phyloP scores from a whole-genome alignment of 2,113 vertebrate species.

The Etheostoma spectabile region DNA sequence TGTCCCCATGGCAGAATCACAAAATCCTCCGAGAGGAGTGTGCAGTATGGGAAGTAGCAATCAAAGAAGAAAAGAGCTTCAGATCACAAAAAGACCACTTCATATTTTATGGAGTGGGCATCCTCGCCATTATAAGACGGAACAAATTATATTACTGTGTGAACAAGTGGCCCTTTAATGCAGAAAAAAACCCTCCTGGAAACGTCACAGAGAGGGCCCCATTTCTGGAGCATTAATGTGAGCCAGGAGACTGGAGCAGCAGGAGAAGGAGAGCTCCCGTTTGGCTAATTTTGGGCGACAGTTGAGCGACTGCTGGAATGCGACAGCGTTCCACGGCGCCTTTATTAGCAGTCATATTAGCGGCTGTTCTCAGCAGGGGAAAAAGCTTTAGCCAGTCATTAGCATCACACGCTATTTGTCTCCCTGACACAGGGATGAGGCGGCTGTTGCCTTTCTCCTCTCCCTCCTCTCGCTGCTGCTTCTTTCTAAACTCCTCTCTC shows the following conservation, averaged over 20 bases:
- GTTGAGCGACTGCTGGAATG: slow-evolving; percentile 79
- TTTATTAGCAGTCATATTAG: slow-evolving; percentile 84
- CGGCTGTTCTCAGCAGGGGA: slow-evolving; percentile 77
- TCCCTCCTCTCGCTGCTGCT: slow-evolving; percentile 28
- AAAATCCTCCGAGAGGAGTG: slow-evolving; percentile 44
- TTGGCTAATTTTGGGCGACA: slow-evolving; percentile 78
- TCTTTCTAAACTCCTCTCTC: slow-evolving; percentile 4
- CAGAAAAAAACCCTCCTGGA: slow-evolving; percentile 37
- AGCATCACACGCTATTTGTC: slow-evolving; percentile 77
- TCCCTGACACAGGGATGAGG: slow-evolving; percentile 70
- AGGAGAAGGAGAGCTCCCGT: slow-evolving; percentile 60
- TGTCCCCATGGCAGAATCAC: slow-evolving; percentile 48
- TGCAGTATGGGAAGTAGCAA: slow-evolving; percentile 58
- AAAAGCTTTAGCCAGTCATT: slow-evolving; percentile 82
- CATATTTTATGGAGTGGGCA: slow-evolving; percentile 72
- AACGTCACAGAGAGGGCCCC: slow-evolving; percentile 30
- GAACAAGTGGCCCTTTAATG: slow-evolving; percentile 73
- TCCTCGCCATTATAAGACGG: slow-evolving; percentile 72
- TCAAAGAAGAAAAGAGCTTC: slow-evolving; percentile 71
- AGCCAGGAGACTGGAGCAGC: slow-evolving; percentile 33
- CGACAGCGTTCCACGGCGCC: slow-evolving; percentile 69
- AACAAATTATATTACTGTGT: slow-evolving; percentile 77
- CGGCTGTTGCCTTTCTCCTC: slow-evolving; percentile 42
- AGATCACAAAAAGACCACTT: slow-evolving; percentile 72
- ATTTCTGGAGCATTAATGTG: slow-evolving; percentile 54